A percentile compares a stretch with the other conserved stretches of the same genome.
These are phyloP conservation scores for Pelecanoides urinatrix DNA, from an alignment of 2,113 vertebrate genomes.

Conservation along the genomic window DNA sequence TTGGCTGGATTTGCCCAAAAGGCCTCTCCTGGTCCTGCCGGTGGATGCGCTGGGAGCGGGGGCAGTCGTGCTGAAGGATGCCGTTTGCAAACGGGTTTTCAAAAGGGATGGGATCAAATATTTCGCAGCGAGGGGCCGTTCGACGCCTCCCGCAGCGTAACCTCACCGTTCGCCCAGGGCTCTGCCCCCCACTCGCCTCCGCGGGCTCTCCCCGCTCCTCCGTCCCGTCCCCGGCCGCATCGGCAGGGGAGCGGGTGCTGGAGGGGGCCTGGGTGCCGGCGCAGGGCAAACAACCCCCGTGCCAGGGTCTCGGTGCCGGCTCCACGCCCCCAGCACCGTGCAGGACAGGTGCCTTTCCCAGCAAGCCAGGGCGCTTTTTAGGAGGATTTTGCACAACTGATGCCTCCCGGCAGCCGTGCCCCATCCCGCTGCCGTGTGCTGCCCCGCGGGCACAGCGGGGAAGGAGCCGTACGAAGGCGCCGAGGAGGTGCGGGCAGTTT, in stretches of 20 bases:
- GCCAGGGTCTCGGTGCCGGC: not conserved
- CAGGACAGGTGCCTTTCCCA: not conserved
- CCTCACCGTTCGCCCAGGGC: not conserved
- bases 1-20: not conserved
- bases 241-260: not conserved
- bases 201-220: not conserved
- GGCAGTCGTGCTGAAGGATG: accelerated
- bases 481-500: not conserved
- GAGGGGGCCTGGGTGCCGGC: not conserved
- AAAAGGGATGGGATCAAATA: not conserved
- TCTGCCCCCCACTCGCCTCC: accelerated
- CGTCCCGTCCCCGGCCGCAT: not conserved
- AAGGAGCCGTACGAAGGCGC: not conserved
- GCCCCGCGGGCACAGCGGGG: not conserved
- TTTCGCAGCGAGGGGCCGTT: not conserved
- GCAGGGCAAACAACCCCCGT: not conserved
- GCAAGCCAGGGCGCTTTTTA: not conserved
- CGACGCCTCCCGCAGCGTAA: accelerated
- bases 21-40: not conserved
- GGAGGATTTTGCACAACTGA: not conserved
- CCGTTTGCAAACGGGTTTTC: not conserved
- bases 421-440: not conserved
- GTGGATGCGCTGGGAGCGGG: not conserved
- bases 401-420: not conserved
- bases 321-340: not conserved